Base-by-base conservation (phyloP, 1,140 invertebrate species). In the Bombus ignitus region DNA sequence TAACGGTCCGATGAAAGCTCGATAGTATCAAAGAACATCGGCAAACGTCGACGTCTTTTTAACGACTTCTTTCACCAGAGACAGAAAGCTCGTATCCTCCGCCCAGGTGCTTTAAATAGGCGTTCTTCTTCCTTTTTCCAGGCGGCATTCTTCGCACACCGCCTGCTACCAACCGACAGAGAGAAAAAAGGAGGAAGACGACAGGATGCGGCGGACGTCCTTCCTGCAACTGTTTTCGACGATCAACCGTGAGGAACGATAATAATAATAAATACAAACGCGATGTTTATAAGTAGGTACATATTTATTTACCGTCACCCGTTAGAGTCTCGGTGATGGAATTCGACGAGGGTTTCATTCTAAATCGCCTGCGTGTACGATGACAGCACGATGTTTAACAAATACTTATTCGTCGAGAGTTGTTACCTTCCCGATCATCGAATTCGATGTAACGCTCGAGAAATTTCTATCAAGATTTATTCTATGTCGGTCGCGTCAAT, bases 21-120 rank as follows among this genome's bases (percentile, higher is more conserved):
- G 66, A 84, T 68, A 39, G n/a, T n/a, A 28, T 73, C 77, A 39
- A 70, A 62, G 80, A 88, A 68, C 66, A 76, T 74, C 22, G 53
- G n/a, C 39, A 15, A 39, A 39, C 12, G 57, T 81, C 70, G 53
- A 80, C 68, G 32, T 32, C 42, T 62, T 68, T n/a, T 62, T 62
- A 62, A 25, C 25, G 28, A 13, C 59, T 53, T 53, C 37, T 71
- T 62, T 72, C 66, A 1, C 44, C 22, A 25, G 25, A 15, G 22
- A 25, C 39, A 25, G 15, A 71, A 13, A n/a, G 37, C 70, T 22
- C 47, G 47, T 18, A 53, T 8, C 47, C 37, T 18, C 3, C 37
- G 42, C 4, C 28, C 22, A 71, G 44, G 3, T 57, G 57, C 70
- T 73, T 68, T 66, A 80, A 80, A 66, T 73, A 80, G 68, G 32